These are phyloP conservation scores for Limnothrissa miodon DNA, from an alignment of 2,113 vertebrate species.

Conservation along the genomic window DNA sequence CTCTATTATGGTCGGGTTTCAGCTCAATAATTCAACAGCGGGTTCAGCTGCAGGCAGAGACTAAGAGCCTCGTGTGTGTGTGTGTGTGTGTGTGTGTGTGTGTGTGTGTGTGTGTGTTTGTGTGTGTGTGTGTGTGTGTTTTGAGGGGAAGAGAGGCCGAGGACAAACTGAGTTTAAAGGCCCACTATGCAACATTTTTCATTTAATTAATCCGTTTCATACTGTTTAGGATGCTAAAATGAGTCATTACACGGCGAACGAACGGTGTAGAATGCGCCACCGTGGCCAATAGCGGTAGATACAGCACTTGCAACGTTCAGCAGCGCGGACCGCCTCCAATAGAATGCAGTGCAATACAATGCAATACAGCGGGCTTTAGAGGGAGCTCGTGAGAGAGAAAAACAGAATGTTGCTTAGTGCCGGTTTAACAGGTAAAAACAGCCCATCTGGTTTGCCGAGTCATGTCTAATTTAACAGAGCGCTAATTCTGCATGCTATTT, in stretches of 20 bases:
- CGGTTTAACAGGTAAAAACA: neutral
- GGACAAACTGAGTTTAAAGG: neutral
- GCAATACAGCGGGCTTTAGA: too few relatives aligned
- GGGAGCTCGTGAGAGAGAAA: too few relatives aligned
- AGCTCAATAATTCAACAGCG: slow-evolving; percentile 37
- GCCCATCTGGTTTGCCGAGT: neutral
- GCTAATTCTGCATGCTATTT: neutral
- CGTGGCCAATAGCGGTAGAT: too few relatives aligned
- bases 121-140: neutral
- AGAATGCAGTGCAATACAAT: too few relatives aligned
- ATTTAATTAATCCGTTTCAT: too few relatives aligned
- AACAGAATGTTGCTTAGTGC: too few relatives aligned
- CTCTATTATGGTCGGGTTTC: slow-evolving; percentile 30
- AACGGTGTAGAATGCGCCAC: too few relatives aligned
- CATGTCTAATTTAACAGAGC: neutral
- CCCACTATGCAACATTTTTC: too few relatives aligned
- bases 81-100: neutral
- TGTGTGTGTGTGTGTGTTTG: neutral
- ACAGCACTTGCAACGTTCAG: too few relatives aligned
- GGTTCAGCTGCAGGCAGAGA: neutral
- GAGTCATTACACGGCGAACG: too few relatives aligned
- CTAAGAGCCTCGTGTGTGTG: neutral
- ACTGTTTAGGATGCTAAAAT: too few relatives aligned
- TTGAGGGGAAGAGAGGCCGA: neutral
- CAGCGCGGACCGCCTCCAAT: too few relatives aligned